Evolutionary conservation across 2,888 invertebrate genomes (phyloP).

Genomic region (Deroplatys truncata): DNA sequence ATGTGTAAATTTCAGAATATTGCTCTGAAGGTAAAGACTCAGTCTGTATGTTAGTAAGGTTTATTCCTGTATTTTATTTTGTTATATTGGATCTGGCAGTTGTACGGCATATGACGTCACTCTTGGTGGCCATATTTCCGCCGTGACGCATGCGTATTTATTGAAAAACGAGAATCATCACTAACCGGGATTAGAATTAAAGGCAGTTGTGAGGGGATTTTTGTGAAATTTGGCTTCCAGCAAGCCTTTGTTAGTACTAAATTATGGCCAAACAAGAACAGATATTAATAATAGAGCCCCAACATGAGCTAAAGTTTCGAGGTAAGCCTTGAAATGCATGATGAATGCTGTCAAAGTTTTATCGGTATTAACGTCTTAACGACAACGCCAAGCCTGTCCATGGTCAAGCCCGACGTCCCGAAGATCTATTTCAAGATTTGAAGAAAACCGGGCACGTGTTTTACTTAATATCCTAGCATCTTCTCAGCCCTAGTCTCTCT

Average conservation of each 20-base stretch:
- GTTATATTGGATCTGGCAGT: slow-evolving; percentile 19
- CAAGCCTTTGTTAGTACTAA: slow-evolving; percentile 31
- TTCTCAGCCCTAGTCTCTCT: not conserved
- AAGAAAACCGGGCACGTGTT: not conserved
- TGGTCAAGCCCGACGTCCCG: not conserved
- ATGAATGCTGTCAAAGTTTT: not conserved
- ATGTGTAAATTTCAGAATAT: too few species aligned
- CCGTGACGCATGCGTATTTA: slow-evolving; percentile 37
- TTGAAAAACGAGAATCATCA: slow-evolving; percentile 31
- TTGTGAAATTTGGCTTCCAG: slow-evolving; percentile 27
- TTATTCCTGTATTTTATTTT: not conserved
- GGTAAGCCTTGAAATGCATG: slow-evolving; percentile 53
- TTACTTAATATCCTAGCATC: not conserved
- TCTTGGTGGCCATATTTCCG: slow-evolving; percentile 32
- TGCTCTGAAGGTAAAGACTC: too few species aligned
- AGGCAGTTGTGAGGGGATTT: slow-evolving; percentile 33
- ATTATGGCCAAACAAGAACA: slow-evolving; percentile 70
- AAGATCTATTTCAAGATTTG: slow-evolving; percentile 37
- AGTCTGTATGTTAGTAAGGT: not conserved
- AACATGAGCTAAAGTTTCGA: slow-evolving; percentile 83
- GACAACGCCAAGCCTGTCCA: slow-evolving; percentile 11
- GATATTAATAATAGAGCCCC: slow-evolving; percentile 81
- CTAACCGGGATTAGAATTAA: slow-evolving; percentile 34
- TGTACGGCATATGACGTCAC: slow-evolving; percentile 19
- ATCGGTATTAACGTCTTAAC: not conserved